phyloP scores from a whole-genome alignment of 2,797 vertebrate species.

The Pempheris klunzingeri region DNA sequence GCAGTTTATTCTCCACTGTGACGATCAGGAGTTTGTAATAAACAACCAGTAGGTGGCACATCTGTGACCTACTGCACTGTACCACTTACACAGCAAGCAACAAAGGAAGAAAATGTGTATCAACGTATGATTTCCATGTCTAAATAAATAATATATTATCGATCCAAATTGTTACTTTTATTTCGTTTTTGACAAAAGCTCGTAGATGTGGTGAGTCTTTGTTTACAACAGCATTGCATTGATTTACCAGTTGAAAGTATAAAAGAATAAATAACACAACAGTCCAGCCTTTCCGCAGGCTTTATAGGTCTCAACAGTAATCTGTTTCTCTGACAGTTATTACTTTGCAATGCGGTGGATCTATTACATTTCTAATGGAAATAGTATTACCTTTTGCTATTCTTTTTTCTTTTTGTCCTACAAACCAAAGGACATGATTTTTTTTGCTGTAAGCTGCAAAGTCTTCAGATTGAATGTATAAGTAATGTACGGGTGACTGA shows the following conservation, averaged over 20 bases:
- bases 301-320: slow-evolving; percentile 57
- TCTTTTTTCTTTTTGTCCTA: slow-evolving; percentile 16
- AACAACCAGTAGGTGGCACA: slow-evolving; percentile 63
- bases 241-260: slow-evolving; percentile 64
- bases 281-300: slow-evolving; percentile 55
- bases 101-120: not conserved
- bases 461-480: slow-evolving; percentile 28
- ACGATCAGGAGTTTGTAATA: slow-evolving; percentile 13
- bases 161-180: slow-evolving; percentile 46
- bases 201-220: slow-evolving; percentile 43
- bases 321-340: slow-evolving; percentile 76
- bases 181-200: slow-evolving; percentile 41
- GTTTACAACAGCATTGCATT: slow-evolving; percentile 54
- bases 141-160: slow-evolving; percentile 68
- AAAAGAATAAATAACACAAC: slow-evolving; percentile 60
- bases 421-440: slow-evolving; percentile 45
- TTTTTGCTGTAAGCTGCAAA: slow-evolving; percentile 8
- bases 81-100: not conserved
- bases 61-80: slow-evolving; percentile 14
- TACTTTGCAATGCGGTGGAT: slow-evolving; percentile 63
- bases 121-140: slow-evolving; percentile 34
- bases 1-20: not conserved
- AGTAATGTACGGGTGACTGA: slow-evolving; percentile 42
- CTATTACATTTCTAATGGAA: slow-evolving; percentile 71
- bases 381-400: slow-evolving; percentile 60